Evolutionary conservation across 2,113 vertebrate species (phyloP), one percentile per base, ranked within the genome.

Genomic region (Amphiprion ocellaris): DNA sequence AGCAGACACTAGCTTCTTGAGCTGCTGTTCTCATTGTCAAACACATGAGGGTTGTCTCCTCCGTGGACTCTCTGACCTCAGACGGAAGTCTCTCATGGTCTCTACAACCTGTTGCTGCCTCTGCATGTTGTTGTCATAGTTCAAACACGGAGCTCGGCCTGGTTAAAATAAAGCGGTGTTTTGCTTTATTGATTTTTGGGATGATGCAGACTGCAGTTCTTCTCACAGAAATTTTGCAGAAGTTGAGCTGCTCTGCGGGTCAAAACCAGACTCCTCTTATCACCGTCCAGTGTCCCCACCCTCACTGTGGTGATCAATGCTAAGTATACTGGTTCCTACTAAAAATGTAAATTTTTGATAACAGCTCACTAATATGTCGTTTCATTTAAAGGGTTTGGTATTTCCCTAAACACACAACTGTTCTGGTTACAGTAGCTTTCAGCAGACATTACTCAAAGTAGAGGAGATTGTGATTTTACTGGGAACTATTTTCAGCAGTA

Each of bases 31-130:
- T 30, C 2, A 33, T 8, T 33, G 33, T 33, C 7, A 33, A 33
- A 33, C 33, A 33, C 4, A 1, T 33, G 33, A 37, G 3, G 15
- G 41, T 44, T 16, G 61, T 69, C 12, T 54, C 44, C 11, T 64
- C 16, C 23, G 52, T 54, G 70, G 30, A 69, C 64, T 74, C 56
- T 1, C 15, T 73, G 58, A 73, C 63, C 63, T 44, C 69, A 44
- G n/a, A 58, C 50, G 15, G 60, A 66, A 15, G 67, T 26, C 8
- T 47, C 19, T 10, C 16, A n/a, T 66, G 19, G 54, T 49, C 19
- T 15, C 24, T 62, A 46, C 33, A 24, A 14, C 19, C 39, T 0
- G 0, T 16, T 28, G 47, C 67, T 41, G 54, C 30, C 41, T 44
- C 41, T 15, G 28, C 52, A 15, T 17, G 55, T 1, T 30, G 26